A percentile compares a stretch with the other conserved stretches of the same genome.
Conservation (phyloP, 2,113 vertebrate species). For the Otolemur garnettii region DNA sequence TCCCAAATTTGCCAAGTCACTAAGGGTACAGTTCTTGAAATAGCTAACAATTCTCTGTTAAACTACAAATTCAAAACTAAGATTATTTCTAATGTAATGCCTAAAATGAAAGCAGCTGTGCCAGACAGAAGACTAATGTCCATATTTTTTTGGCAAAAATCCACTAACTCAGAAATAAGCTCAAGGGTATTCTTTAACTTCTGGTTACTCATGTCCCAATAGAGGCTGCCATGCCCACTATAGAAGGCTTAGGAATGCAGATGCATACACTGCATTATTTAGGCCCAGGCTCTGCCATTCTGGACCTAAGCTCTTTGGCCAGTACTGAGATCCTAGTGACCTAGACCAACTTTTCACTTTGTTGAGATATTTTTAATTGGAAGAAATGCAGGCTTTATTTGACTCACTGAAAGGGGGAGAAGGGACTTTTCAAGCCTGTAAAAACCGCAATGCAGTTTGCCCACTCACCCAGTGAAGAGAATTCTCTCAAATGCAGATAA, state of each 20-base stretch:
- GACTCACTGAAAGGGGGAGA: conserved; percentile 43
- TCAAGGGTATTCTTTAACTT: background rate
- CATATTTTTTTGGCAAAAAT: background rate
- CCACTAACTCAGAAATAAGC: background rate
- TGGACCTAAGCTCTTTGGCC: background rate
- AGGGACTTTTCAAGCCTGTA: background rate
- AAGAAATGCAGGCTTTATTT: background rate
- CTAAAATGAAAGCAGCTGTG: background rate
- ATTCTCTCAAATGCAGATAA: conserved; percentile 61
- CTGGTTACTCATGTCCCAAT: background rate
- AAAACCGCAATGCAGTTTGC: background rate
- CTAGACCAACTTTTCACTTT: background rate
- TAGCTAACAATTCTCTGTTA: background rate
- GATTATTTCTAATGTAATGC: conserved; percentile 3
- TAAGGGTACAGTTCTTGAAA: background rate
- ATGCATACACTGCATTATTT: background rate
- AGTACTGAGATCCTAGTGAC: background rate
- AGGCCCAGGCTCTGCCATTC: background rate
- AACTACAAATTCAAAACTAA: conserved; percentile 7
- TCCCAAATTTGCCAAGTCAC: conserved; percentile 50
- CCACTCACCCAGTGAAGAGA: conserved; percentile 74
- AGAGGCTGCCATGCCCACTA: background rate
- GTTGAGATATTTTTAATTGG: conserved; percentile 3
- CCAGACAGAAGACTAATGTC: background rate
- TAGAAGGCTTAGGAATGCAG: background rate